Percentiles rank a stretch among this genome's conserved stretches.
Conservation (phyloP, 1,140 invertebrate species). For the Anastatus disparis region DNA sequence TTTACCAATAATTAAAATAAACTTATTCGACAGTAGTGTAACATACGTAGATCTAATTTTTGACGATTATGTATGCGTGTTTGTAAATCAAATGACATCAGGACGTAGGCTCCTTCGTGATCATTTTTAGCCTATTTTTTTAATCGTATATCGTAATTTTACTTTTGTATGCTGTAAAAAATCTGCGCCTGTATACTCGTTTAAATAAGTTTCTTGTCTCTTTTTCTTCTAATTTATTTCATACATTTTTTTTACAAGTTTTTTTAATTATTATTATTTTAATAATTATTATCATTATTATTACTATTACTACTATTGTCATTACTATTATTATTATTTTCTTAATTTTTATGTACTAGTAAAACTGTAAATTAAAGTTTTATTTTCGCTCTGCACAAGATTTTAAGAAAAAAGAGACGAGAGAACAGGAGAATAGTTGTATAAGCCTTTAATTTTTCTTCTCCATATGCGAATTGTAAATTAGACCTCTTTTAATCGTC, state of each 20-base stretch:
- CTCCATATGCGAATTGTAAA: constrained; percentile 48
- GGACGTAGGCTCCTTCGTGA: constrained; percentile 32
- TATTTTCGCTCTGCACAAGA: constrained; percentile 25
- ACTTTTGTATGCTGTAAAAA: constrained; percentile 36
- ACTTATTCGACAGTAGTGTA: constrained; percentile 40
- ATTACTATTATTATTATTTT: constrained; percentile 10
- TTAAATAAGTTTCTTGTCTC: constrained; percentile 32
- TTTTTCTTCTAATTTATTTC: constrained; percentile 29
- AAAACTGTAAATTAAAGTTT: constrained; percentile 10
- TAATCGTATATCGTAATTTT: constrained; percentile 34
- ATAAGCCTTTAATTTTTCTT: constrained; percentile 26
- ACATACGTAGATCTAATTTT: constrained; percentile 41
- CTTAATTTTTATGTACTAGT: constrained; percentile 20
- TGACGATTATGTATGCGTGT: constrained; percentile 38
- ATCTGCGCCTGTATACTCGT: constrained; percentile 33
- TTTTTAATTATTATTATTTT: constrained; percentile 6
- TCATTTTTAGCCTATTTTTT: constrained; percentile 36
- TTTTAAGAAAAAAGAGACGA: constrained; percentile 36
- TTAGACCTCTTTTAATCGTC: constrained; percentile 49
- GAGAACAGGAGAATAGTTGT: constrained; percentile 40
- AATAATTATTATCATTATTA: constrained; percentile 12
- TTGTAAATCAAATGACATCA: constrained; percentile 38
- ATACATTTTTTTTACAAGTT: not conserved
- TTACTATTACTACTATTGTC: not conserved
- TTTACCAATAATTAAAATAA: constrained; percentile 40